These are phyloP conservation scores for Larimichthys polyactis DNA, from an alignment of 2,113 vertebrate genomes.

Conservation along the genomic window DNA sequence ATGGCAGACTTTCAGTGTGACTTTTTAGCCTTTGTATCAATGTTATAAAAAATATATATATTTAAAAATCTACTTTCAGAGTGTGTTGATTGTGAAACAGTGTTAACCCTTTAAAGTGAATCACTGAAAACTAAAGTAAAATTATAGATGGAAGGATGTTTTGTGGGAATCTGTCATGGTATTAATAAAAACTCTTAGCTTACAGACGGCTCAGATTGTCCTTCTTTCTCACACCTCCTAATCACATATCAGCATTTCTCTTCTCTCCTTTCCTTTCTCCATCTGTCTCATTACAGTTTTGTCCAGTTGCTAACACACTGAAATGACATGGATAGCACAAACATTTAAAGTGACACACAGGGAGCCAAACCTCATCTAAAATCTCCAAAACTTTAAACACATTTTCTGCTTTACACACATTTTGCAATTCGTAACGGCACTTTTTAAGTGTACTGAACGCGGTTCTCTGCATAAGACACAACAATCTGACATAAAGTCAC, in stretches of 20 bases:
- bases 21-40: slow-evolving; percentile 14
- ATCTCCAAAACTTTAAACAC: no score
- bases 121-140: neutral
- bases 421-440: no score
- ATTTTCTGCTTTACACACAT: no score
- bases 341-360: no score
- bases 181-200: slow-evolving; percentile 28
- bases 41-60: neutral
- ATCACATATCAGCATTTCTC: neutral
- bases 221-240: neutral
- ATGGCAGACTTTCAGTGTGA: slow-evolving; percentile 8
- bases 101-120: slow-evolving; percentile 1
- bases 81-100: neutral
- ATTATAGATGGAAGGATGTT: neutral
- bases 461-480: no score
- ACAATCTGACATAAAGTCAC: no score
- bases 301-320: no score
- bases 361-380: no score
- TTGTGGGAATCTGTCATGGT: slow-evolving; percentile 9
- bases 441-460: no score
- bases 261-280: no score
- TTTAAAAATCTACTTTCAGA: neutral
- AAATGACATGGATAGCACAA: no score
- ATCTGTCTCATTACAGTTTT: no score
- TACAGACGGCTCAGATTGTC: neutral